phyloP scores from a whole-genome alignment of 1,140 invertebrate genomes.

The Drosophila ohnishii region DNA sequence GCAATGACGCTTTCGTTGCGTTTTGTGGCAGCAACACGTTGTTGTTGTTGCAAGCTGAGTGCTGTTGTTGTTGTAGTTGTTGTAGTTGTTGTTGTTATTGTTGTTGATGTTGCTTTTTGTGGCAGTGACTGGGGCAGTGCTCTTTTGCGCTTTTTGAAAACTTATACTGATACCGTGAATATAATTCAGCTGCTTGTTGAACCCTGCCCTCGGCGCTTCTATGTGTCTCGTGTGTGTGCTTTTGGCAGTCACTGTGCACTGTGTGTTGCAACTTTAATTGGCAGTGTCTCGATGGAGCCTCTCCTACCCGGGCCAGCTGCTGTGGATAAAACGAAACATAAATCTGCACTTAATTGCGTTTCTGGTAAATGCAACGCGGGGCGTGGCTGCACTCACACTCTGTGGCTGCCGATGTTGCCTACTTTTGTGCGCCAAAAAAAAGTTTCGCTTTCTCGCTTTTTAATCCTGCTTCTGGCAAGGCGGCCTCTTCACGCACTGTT shows the following conservation, averaged over 20 bases:
- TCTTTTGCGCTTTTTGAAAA: constrained; percentile 15
- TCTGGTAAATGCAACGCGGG: background rate
- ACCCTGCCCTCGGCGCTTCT: background rate
- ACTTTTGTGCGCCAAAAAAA: constrained; percentile 29
- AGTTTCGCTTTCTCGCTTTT: constrained; percentile 10
- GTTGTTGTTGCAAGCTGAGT: constrained; percentile 13
- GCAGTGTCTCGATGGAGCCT: constrained; percentile 37
- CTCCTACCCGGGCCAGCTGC: constrained; percentile 4
- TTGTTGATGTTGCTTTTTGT: background rate
- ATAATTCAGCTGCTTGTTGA: constrained; percentile 34
- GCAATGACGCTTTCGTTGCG: constrained; percentile 45
- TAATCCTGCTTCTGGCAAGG: constrained; percentile 10
- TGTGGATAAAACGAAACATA: constrained; percentile 30
- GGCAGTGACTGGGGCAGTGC: constrained; percentile 11
- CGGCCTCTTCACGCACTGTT: constrained; percentile 11
- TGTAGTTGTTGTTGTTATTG: constrained; percentile 26
- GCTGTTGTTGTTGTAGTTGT: background rate
- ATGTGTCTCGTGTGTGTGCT: constrained; percentile 10
- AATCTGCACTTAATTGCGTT: constrained; percentile 48
- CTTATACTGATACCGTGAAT: constrained; percentile 14
- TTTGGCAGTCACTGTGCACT: constrained; percentile 17
- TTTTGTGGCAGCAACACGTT: constrained; percentile 46
- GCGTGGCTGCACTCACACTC: background rate
- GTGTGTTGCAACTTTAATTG: constrained; percentile 38
- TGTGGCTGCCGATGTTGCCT: constrained; percentile 7